Base-by-base conservation (phyloP, 2,888 invertebrate species). In the Lycocerus yunnanus region DNA sequence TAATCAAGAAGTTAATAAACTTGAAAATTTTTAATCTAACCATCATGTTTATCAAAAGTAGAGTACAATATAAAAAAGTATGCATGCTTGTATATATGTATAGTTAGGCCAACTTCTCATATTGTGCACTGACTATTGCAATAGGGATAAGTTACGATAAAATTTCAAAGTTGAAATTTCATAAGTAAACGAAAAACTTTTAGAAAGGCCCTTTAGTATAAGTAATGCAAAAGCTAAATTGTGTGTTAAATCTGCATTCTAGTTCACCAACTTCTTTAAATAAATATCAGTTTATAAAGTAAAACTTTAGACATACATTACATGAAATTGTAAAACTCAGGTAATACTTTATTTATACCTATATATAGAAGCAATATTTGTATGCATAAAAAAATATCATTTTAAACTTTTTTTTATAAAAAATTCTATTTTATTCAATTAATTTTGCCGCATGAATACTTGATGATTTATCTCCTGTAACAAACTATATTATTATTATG, bases 231-330 rank as follows among this genome's bases (percentile, higher is more conserved):
- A 77, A 72, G 79, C 75, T 78, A 79, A 80, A 80, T 80, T 80
- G 78, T 78, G 78, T 73, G 79, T 79, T 73, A 80, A 80, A 80
- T 80, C 78, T 77, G 76, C 77, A 76, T 77, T 76, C 80, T 78
- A 71, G 68, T 63, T 60, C 68, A 68, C 71, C 66, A 75, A 75
- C 68, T 74, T 71, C 68, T 68, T 68, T 60, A 43, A 71, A 74
- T 74, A 71, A 66, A 70, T 71, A 74, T 69, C 71, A 63, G 66
- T 74, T 74, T 74, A 74, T 74, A 68, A 74, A 74, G 63, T 74
- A 68, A 68, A 74, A 71, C 71, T 71, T 74, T 68, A 71, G 68
- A 63, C 61, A 18, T 63, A 63, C 61, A 20, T 63, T 63, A 63
- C 20, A 60, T 15, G 16, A 60, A 43, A 43, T 43, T 43, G 43